Evolutionary conservation across 1,140 invertebrate genomes (phyloP).

Genomic region (Sycophila sp.): DNA sequence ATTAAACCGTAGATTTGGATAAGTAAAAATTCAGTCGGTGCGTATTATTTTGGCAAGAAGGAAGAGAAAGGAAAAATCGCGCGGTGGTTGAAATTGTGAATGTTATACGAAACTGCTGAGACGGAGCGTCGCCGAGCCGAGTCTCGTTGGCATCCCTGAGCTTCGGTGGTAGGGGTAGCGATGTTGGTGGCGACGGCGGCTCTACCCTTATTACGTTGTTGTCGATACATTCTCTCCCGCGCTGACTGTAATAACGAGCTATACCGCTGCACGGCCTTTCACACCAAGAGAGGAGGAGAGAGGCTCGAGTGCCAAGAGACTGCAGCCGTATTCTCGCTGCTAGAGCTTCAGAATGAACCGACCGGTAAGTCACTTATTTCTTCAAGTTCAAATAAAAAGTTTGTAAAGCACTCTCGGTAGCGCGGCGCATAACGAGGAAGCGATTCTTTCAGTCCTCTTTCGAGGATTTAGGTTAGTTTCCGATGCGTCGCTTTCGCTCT

Average conservation of each 20-base stretch:
- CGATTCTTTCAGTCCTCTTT: too few species aligned
- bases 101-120: conserved; percentile 18
- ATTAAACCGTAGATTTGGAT: too few species aligned
- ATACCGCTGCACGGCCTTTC: too few species aligned
- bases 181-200: conserved; percentile 8
- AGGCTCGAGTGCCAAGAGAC: too few species aligned
- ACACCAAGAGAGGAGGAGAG: too few species aligned
- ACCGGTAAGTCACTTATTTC: conserved; percentile 41
- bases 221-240: conserved; percentile 26
- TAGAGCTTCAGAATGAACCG: conserved; percentile 50
- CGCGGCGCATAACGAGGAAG: too few species aligned
- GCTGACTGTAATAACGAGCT: too few species aligned
- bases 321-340: too few species aligned
- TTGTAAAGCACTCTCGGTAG: too few species aligned
- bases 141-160: conserved; percentile 28
- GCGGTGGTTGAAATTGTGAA: conserved; percentile 14
- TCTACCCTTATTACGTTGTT: conserved; percentile 25
- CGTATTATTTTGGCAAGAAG: too few species aligned
- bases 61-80: not conserved
- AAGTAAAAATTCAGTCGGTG: too few species aligned
- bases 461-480: conserved; percentile 35
- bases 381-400: too few species aligned
- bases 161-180: not conserved
- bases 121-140: not conserved
- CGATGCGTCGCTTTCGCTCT: conserved; percentile 4